Evolutionary conservation across 2,113 vertebrate genomes (phyloP).

Genomic region (Proterorhinus semilunaris): DNA sequence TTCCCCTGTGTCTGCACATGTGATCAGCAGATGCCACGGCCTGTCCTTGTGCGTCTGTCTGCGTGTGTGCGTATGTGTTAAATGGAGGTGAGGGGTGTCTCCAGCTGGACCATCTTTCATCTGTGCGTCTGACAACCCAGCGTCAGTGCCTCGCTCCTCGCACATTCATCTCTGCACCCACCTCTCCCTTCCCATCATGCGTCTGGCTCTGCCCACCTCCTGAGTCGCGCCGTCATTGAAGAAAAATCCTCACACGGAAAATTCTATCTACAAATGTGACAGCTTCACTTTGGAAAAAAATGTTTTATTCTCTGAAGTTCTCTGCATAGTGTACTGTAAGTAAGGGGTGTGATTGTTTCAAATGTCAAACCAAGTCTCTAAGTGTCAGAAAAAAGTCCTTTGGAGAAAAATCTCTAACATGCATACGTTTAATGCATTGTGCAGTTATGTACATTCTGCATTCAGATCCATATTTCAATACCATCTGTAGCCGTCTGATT

Average conservation of each 20-base stretch:
- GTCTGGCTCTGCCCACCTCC: constrained; percentile 26
- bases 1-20: neutral
- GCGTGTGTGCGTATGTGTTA: neutral
- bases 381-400: neutral
- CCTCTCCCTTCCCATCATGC: constrained; percentile 34
- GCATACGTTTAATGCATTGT: too few species aligned
- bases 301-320: neutral
- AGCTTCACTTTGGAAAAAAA: neutral
- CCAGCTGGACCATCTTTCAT: constrained; percentile 53
- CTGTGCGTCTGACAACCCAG: constrained; percentile 37
- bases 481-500: too few species aligned
- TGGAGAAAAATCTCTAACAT: too few species aligned
- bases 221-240: constrained; percentile 1
- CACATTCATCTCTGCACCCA: constrained; percentile 43
- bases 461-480: too few species aligned
- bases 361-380: neutral
- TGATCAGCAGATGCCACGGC: constrained; percentile 27
- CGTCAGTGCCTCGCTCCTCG: constrained; percentile 14
- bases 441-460: too few species aligned
- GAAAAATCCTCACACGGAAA: constrained; percentile 3
- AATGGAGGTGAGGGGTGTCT: constrained; percentile 5
- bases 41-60: neutral
- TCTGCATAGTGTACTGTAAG: neutral
- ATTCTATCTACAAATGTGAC: neutral
- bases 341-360: neutral